phyloP scores from a whole-genome alignment of 2,888 invertebrate species.

The Venusia cambrica region DNA sequence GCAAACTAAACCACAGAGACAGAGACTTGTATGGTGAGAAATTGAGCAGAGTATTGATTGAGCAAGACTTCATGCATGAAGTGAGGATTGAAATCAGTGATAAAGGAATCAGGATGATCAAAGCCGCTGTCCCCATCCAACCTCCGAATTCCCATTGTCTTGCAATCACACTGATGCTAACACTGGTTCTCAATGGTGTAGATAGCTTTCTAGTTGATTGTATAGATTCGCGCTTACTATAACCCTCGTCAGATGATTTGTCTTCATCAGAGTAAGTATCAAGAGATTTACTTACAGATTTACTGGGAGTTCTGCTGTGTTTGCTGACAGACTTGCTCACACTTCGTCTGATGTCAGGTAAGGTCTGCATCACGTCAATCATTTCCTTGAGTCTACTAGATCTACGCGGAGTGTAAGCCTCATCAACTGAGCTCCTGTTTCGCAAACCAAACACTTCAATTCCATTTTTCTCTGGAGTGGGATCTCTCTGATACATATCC shows the following conservation, averaged over 20 bases:
- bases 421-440: slow-evolving; percentile 54
- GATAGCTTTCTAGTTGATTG: slow-evolving; percentile 62
- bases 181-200: slow-evolving; percentile 60
- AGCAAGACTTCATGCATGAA: slow-evolving; percentile 61
- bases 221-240: slow-evolving; percentile 40
- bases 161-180: slow-evolving; percentile 40
- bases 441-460: slow-evolving; percentile 52
- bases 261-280: slow-evolving; percentile 67
- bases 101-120: slow-evolving; percentile 59
- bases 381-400: slow-evolving; percentile 59
- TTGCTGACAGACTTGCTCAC: slow-evolving; percentile 54
- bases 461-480: slow-evolving; percentile 54
- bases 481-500: slow-evolving; percentile 47
- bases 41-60: slow-evolving; percentile 37
- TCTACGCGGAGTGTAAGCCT: slow-evolving; percentile 48
- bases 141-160: slow-evolving; percentile 70
- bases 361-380: slow-evolving; percentile 47
- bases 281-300: slow-evolving; percentile 63
- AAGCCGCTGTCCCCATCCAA: slow-evolving; percentile 47
- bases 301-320: slow-evolving; percentile 13
- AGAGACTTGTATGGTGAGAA: slow-evolving; percentile 26
- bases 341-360: slow-evolving; percentile 56
- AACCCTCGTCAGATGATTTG: slow-evolving; percentile 51
- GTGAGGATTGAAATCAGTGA: slow-evolving; percentile 54
- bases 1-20: slow-evolving; percentile 49